A percentile compares a stretch with the other conserved stretches of the same genome.
Evolutionary conservation across 2,113 vertebrate genomes (phyloP).

Genomic region (Pedionomus torquatus): DNA sequence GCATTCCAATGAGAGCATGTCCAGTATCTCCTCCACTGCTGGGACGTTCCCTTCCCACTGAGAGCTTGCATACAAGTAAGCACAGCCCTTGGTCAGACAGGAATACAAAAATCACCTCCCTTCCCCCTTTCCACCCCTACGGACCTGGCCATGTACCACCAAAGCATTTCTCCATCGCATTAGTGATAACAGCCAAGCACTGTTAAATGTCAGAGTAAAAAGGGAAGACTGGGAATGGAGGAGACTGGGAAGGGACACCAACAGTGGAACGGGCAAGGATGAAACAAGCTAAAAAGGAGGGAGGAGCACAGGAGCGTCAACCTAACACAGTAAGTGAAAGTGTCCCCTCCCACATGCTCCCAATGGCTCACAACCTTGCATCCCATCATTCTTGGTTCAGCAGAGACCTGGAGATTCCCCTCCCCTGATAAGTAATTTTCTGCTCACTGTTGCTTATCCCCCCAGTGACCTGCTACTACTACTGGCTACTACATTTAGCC

Average conservation of each 20-base stretch:
- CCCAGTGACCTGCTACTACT: background rate
- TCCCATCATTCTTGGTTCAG: background rate
- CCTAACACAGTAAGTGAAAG: background rate
- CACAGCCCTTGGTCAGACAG: rapidly evolving
- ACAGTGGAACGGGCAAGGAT: background rate
- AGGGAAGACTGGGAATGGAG: background rate
- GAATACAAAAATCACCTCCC: background rate
- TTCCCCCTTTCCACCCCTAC: background rate
- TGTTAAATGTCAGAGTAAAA: background rate
- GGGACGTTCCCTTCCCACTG: background rate
- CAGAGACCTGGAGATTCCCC: background rate
- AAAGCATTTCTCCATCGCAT: background rate
- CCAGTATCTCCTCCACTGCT: rapidly evolving
- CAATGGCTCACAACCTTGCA: background rate
- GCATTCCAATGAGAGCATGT: background rate
- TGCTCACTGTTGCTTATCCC: background rate
- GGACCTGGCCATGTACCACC: background rate
- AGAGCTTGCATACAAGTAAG: background rate
- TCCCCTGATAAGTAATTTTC: background rate
- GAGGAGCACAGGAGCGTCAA: background rate
- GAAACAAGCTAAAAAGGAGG: background rate
- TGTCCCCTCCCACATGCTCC: background rate
- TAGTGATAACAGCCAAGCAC: background rate
- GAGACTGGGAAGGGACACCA: background rate
- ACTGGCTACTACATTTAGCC: background rate